Conservation (phyloP, 1,140 invertebrate species). For the Habropoda laboriosa region DNA sequence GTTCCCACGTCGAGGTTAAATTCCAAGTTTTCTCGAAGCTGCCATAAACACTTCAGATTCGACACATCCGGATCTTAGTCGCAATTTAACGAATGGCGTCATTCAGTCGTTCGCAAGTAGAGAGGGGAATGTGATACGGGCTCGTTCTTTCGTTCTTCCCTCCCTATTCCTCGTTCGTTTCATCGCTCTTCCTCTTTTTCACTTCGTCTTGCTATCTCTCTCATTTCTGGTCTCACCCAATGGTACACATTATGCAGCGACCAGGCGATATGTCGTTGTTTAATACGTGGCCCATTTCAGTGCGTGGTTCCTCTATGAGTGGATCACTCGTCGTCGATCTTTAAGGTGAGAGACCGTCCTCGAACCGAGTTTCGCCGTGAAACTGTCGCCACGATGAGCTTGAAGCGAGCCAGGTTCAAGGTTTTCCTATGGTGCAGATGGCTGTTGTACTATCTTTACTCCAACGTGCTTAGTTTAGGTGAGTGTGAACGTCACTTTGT, state of each 20-base stretch:
- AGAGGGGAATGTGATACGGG: conserved; percentile 57
- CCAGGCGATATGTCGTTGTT: conserved; percentile 54
- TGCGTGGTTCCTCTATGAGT: conserved; percentile 58
- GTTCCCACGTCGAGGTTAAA: no score
- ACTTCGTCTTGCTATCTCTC: no score
- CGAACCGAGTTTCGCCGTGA: conserved; percentile 6
- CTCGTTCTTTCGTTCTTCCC: conserved; percentile 40
- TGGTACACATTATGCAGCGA: conserved; percentile 58
- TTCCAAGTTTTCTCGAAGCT: neutral
- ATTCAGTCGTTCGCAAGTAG: conserved; percentile 55
- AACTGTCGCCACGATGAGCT: conserved; percentile 25
- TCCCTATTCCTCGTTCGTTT: conserved; percentile 24
- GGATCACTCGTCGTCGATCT: conserved; percentile 37
- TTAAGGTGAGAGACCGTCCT: conserved; percentile 36
- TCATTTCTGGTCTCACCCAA: conserved; percentile 34
- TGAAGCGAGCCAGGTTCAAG: conserved; percentile 12
- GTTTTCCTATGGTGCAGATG: conserved; percentile 65
- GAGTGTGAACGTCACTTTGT: conserved; percentile 62
- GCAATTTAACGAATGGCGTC: conserved; percentile 62
- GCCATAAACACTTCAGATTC: conserved; percentile 39
- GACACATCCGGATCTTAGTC: conserved; percentile 60
- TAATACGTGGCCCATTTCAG: conserved; percentile 73
- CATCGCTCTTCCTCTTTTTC: conserved; percentile 21
- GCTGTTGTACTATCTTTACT: conserved; percentile 64
- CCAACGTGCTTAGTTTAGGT: conserved; percentile 68